Evolutionary conservation across 2,797 vertebrate species (phyloP).

Genomic region (Sebastes miniatus): DNA sequence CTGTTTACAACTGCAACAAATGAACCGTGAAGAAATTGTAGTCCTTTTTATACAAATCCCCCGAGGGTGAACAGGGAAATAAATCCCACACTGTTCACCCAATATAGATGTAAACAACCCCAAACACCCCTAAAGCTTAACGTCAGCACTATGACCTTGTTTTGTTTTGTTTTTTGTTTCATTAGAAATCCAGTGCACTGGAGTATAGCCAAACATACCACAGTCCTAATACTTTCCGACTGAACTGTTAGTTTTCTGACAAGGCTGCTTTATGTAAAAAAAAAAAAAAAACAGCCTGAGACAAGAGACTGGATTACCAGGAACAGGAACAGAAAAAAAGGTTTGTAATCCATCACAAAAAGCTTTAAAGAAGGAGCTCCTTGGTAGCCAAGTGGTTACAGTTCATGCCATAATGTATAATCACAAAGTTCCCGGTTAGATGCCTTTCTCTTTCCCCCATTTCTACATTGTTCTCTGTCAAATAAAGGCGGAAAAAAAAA

Average conservation of each 20-base stretch:
- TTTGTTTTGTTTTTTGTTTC: neutral
- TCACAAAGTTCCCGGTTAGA: too few relatives aligned
- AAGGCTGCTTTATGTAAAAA: neutral
- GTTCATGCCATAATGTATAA: neutral
- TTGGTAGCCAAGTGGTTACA: neutral
- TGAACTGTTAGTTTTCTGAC: neutral
- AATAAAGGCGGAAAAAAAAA: neutral
- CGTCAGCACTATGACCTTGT: neutral
- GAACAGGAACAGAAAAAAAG: neutral
- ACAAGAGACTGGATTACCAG: neutral
- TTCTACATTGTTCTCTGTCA: too few relatives aligned
- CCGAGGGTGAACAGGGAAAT: neutral
- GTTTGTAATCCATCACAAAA: neutral
- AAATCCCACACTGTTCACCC: neutral
- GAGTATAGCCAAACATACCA: neutral
- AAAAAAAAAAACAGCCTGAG: neutral
- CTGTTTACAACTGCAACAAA: conserved; percentile 15
- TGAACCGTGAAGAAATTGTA: neutral
- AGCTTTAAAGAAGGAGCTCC: neutral
- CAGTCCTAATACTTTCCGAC: neutral
- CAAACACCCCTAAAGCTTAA: conserved; percentile 3
- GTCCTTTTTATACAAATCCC: neutral
- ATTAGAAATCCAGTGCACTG: neutral
- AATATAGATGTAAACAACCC: conserved; percentile 3
- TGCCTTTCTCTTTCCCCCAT: too few relatives aligned